Percentiles rank a stretch among this genome's conserved stretches.
Evolutionary conservation across 2,113 vertebrate species (phyloP).

Genomic region (Sakesphorus luctuosus): DNA sequence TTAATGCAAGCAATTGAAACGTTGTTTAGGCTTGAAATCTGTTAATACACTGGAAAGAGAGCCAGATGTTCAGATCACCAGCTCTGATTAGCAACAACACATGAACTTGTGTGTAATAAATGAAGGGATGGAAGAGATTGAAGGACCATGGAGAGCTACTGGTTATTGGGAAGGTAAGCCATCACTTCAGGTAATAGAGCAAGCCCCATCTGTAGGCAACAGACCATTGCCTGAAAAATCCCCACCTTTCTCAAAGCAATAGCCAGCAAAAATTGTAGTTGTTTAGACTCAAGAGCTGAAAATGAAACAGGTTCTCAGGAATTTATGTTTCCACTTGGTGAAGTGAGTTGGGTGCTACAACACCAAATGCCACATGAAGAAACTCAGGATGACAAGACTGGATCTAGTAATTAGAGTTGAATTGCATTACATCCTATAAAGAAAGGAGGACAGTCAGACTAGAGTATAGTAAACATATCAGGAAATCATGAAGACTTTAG

Average conservation of each 20-base stretch:
- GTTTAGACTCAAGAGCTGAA: not conserved
- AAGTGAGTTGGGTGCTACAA: not conserved
- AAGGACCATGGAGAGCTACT: constrained; percentile 61
- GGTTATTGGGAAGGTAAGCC: not conserved
- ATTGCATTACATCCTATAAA: not conserved
- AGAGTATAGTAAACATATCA: not conserved
- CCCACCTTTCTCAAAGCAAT: not conserved
- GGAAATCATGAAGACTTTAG: not conserved
- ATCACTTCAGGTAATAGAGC: not conserved
- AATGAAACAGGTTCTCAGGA: not conserved
- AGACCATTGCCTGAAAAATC: not conserved
- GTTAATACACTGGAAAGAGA: not conserved
- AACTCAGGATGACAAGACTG: not conserved
- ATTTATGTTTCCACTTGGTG: not conserved
- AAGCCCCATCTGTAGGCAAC: not conserved
- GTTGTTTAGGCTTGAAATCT: not conserved
- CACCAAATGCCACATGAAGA: not conserved
- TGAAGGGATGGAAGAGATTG: not conserved
- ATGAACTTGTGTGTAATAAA: not conserved
- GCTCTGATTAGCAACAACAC: not conserved
- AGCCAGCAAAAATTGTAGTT: not conserved
- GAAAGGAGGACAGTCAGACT: not conserved
- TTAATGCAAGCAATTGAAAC: not conserved
- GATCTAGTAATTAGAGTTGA: not conserved
- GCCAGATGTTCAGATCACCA: not conserved